These are phyloP conservation scores for Dermatophagoides farinae DNA, from an alignment of 1,140 invertebrate species.

Conservation along the genomic window DNA sequence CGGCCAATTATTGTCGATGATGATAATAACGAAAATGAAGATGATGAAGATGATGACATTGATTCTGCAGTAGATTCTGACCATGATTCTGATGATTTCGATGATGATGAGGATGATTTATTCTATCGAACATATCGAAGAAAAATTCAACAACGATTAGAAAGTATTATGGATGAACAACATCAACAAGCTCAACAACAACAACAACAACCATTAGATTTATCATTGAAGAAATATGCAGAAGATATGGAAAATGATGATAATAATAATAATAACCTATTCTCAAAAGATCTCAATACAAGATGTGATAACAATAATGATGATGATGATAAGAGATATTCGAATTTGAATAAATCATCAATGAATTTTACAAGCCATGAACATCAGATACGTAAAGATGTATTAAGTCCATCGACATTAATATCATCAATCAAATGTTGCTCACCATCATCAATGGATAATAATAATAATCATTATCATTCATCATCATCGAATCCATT, in stretches of 20 bases:
- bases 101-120: not conserved
- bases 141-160: not conserved
- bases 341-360: not conserved
- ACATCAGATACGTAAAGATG: not conserved
- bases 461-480: not conserved
- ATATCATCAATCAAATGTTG: constrained; percentile 1
- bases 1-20: not conserved
- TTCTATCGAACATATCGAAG: not conserved
- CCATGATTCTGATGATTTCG: not conserved
- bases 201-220: constrained; percentile 14
- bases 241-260: not conserved
- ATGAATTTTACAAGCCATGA: not conserved
- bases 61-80: not conserved
- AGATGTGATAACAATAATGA: not conserved
- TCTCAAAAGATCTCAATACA: not conserved
- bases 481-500: not conserved
- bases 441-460: not conserved
- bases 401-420: not conserved
- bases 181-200: not conserved
- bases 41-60: not conserved
- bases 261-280: constrained; percentile 2
- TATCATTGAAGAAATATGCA: constrained; percentile 8
- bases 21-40: not conserved
- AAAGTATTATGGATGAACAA: not conserved
- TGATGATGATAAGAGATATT: not conserved